Percentiles rank a stretch among this genome's conserved stretches.
These are phyloP conservation scores for Microtus montanus DNA, from an alignment of 2,113 vertebrate genomes.

Conservation along the genomic window DNA sequence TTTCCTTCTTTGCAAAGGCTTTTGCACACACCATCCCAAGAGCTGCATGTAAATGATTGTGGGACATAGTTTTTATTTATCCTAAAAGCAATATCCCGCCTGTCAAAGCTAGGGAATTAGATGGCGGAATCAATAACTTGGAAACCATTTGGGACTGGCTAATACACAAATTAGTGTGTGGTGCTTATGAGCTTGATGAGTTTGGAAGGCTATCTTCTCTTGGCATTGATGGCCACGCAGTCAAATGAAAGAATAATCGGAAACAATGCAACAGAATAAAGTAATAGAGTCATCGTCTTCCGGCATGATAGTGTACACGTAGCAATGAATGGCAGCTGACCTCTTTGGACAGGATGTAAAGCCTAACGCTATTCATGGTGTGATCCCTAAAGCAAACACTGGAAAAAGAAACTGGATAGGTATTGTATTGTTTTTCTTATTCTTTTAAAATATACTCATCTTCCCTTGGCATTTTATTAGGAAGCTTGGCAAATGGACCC, in stretches of 20 bases:
- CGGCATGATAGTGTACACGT: constrained; percentile 52
- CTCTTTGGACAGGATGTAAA: constrained; percentile 36
- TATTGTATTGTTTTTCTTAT: neutral
- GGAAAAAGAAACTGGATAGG: constrained; percentile 54
- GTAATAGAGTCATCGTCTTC: constrained; percentile 67
- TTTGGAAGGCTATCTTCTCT: constrained; percentile 73
- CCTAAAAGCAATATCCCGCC: constrained; percentile 82
- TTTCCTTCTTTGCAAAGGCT: constrained; percentile 73
- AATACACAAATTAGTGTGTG: constrained; percentile 83
- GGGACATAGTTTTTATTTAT: constrained; percentile 85
- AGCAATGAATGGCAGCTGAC: constrained; percentile 50
- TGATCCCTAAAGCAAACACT: constrained; percentile 72
- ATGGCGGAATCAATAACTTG: constrained; percentile 85
- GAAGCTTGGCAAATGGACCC: constrained; percentile 68
- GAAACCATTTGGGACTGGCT: constrained; percentile 77
- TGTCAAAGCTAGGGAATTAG: constrained; percentile 82
- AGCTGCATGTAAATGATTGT: constrained; percentile 74
- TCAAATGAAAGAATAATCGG: constrained; percentile 77
- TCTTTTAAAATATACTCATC: neutral
- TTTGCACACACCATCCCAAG: constrained; percentile 74
- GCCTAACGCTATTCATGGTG: neutral
- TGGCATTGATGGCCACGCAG: constrained; percentile 72
- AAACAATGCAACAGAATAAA: constrained; percentile 75
- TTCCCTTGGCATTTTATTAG: constrained; percentile 39
- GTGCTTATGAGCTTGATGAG: constrained; percentile 75